Evolutionary conservation across 2,797 vertebrate genomes (phyloP).

Genomic region (Philypnodon macrostomus): DNA sequence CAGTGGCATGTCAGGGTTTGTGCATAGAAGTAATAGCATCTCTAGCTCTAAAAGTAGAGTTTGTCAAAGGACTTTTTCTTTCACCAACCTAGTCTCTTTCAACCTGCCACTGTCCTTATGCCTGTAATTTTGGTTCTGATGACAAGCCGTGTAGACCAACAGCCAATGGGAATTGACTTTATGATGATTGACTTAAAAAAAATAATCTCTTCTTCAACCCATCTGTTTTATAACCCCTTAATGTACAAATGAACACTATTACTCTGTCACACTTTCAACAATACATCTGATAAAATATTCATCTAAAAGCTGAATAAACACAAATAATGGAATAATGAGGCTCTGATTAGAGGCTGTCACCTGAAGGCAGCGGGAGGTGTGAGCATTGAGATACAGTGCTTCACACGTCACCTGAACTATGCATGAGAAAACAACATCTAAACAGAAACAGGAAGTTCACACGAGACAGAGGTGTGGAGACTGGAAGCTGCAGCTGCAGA

Average conservation of each 20-base stretch:
- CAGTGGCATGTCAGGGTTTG: too few species aligned
- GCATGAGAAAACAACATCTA: neutral
- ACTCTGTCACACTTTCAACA: neutral
- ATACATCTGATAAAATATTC: slow-evolving; percentile 4
- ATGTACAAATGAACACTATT: neutral
- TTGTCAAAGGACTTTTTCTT: too few species aligned
- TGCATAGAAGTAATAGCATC: too few species aligned
- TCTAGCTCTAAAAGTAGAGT: too few species aligned
- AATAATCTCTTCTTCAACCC: too few species aligned
- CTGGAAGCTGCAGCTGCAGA: neutral
- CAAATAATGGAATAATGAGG: slow-evolving; percentile 1
- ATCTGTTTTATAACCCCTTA: too few species aligned
- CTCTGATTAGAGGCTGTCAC: slow-evolving; percentile 5
- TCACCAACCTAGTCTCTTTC: too few species aligned
- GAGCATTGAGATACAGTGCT: neutral
- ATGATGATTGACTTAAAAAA: too few species aligned
- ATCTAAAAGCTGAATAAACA: slow-evolving; percentile 3
- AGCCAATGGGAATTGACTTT: too few species aligned
- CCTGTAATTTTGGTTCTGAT: too few species aligned
- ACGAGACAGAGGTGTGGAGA: neutral
- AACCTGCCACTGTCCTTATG: too few species aligned
- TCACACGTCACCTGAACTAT: slow-evolving; percentile 5
- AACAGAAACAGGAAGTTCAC: slow-evolving; percentile 2
- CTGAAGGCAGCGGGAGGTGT: slow-evolving; percentile 7
- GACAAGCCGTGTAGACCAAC: too few species aligned